Base-by-base conservation (phyloP, 2,113 vertebrate species). In the Cyprinodon tularosa region DNA sequence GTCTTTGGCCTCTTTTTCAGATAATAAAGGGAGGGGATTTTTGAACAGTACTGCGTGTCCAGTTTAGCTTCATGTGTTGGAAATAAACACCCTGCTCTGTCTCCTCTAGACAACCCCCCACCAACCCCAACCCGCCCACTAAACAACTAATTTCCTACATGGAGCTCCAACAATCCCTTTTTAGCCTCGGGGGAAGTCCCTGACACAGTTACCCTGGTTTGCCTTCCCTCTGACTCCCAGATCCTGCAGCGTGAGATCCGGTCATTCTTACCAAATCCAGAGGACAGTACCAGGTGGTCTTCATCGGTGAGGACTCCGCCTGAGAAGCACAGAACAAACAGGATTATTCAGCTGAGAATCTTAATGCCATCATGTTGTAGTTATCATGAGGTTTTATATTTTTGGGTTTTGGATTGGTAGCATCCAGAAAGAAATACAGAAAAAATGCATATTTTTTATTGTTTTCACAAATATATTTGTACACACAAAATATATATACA, bases 271-370 rank as follows among this genome's bases (percentile, higher is more conserved):
- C 94, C 93, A 93, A 80, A 76, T 95, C 91, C 64, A 94, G 85
- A 65, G 94, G 93, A 73, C 94, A 95, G 92, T 95, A 95, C 94
- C 94, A 95, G 62, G 93, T 95, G 1, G 94, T 94, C 90, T 95
- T 95, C 94, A 94, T 95, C 20, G 90, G 86, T 59, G 92, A 92
- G 47, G 90, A 85, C 42, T 94, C 93, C 12, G 83, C 90, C 94
- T 95, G 76, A 57, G 65, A 57, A 83, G 36, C 22, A 84, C 13
- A 82, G 36, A 36, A 84, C 13, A 82, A 40, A 29, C 29, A 57
- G 14, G 8, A 13, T 29, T 7, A 29, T 14, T 20, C 15, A 12
- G 22, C 47, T 39, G 42, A 14, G 64, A 65, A 6, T 42, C 4
- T 42, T 42, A 4, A 42, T 42, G 40, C 9, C 40, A 3, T 42